Evolutionary conservation across 2,113 vertebrate species (phyloP), one percentile per base, ranked within the genome.

Genomic region (Emydura subglobosa): DNA sequence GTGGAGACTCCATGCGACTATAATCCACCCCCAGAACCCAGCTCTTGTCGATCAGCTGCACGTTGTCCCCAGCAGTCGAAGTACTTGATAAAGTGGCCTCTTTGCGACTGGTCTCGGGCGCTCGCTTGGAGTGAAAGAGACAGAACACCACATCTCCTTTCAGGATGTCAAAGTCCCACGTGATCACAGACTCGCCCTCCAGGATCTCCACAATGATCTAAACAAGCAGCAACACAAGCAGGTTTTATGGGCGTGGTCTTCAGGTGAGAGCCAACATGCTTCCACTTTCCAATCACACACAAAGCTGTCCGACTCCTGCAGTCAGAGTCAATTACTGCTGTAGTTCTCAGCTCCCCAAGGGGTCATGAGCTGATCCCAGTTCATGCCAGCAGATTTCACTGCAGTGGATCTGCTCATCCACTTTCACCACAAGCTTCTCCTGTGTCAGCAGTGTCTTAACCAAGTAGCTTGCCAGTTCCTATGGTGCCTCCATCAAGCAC

Each of bases 101-200:
- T 90, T 25, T 95, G 59, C 89, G 84, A 1, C 83, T 86, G 0
- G 44, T 90, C 72, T 93, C 92, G 34, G 98, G 98, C 9, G 97
- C 96, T 84, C 98, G 95, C 94, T 98, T 99, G 87, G 98, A 97
- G 50, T 99, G 98, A 55, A 98, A 99, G 91, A 99, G 98, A 94
- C 98, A 99, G 93, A 99, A 99, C 55, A 99, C 96, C 92, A 99
- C 97, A 1, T 99, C 98, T 42, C 99, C 98, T 11, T 98, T 98
- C 53, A 99, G 98, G 89, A 99, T 98, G 94, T 99, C 99, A 0
- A 99, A 99, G 97, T 99, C 99, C 99, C 99, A 99, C 44, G 99
- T 99, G 97, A 99, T 99, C 76, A 99, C 99, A 0, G 98, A 99
- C 54, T 98, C 98, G 7, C 97, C 98, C 91, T 99, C 99, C 91